Evolutionary conservation across 92 coral and sea anemone genomes (phyloP), one percentile per base, ranked within the genome.

Genomic region (Parazoanthus darwini): DNA sequence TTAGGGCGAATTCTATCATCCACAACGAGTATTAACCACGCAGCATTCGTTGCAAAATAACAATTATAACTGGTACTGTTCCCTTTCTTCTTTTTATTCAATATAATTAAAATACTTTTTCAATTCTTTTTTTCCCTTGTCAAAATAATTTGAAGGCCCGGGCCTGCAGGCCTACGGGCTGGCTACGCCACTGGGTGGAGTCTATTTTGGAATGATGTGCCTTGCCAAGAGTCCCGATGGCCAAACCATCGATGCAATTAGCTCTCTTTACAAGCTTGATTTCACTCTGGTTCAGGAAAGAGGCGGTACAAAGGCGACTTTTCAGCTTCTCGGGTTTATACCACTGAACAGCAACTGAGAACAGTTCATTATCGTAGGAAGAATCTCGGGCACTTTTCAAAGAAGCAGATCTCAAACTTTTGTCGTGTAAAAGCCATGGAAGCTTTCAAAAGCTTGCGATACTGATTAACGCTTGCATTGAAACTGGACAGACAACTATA

Each of bases 371-470:
- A 90, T 74, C 93, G 88, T n/a, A 74, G 20, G 11, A 75, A 80
- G 78, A 90, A 75, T 75, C 91, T 90, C 83, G 90, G 90, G 33
- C 65, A 81, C 71, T 81, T 90, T 76, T 80, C 93, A 77, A 90
- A 87, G 72, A 87, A 87, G 66, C 93, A 88, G 73, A 90, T 90
- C 85, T 54, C 88, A 72, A 90, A 87, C 87, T 90, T 90, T 72
- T 90, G 93, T 65, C 93, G 93, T 81, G 75, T 90, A 44, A 90
- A 90, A 87, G 93, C 93, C 79, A 82, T 90, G 93, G 93, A 87
- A 87, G 86, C 93, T 9, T 90, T 90, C 90, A 75, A 81, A 76
- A 90, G 72, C 48, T 44, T 44, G 48, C 48, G 48, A 44, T 44
- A 44, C 48, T 44, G 48, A 44, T 44, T 44, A 44, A 44, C 48